Evolutionary conservation across 2,888 invertebrate species (phyloP).

Genomic region (Cantharis nigra): DNA sequence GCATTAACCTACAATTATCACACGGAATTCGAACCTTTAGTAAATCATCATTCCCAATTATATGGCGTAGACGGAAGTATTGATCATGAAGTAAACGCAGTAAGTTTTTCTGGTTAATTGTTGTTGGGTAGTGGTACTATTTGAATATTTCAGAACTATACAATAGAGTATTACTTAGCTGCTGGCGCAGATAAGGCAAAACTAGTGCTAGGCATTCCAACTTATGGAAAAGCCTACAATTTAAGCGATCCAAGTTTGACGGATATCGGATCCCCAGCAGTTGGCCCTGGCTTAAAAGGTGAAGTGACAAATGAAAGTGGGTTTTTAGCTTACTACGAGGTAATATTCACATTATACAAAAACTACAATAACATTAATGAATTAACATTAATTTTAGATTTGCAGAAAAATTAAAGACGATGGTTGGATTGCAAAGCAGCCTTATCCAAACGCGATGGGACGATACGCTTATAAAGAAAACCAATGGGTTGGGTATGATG

Average conservation of each 20-base stretch:
- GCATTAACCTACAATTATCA: slow-evolving; percentile 91
- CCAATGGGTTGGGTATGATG: slow-evolving; percentile 95
- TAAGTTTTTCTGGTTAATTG: slow-evolving; percentile 57
- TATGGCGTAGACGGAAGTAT: slow-evolving; percentile 84
- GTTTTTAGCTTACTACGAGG: not conserved
- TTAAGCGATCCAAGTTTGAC: not conserved
- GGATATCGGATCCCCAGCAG: not conserved
- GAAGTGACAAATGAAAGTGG: not conserved
- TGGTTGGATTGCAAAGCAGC: not conserved
- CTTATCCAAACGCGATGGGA: slow-evolving; percentile 69
- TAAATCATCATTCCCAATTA: slow-evolving; percentile 89
- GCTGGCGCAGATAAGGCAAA: not conserved
- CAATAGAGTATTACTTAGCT: not conserved
- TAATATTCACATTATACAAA: not conserved
- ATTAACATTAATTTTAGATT: not conserved
- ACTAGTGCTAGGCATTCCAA: not conserved
- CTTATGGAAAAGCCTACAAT: not conserved
- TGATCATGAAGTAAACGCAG: slow-evolving; percentile 85
- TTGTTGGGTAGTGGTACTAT: too few species aligned
- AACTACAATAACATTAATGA: not conserved
- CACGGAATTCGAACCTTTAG: slow-evolving; percentile 87
- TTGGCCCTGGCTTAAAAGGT: not conserved
- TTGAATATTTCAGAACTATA: not conserved
- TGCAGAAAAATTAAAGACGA: not conserved
- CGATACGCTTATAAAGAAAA: slow-evolving; percentile 82